These are phyloP conservation scores for Argopecten irradians DNA, from an alignment of 1,140 invertebrate species.

Conservation along the genomic window DNA sequence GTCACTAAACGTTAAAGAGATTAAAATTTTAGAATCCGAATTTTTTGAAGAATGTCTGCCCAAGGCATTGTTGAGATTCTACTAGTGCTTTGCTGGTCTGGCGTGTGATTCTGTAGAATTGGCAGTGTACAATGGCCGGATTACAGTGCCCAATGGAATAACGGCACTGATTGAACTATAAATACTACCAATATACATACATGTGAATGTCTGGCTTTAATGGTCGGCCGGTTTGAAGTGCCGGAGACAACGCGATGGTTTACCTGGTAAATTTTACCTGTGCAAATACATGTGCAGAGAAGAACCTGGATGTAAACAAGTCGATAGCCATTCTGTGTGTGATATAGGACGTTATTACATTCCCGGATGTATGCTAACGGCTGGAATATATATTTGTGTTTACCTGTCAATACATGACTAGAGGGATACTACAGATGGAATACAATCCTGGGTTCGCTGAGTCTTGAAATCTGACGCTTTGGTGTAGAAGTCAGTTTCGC, in stretches of 20 bases:
- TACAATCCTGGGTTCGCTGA: neutral
- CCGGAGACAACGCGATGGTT: neutral
- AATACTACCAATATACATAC: neutral
- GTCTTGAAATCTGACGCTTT: neutral
- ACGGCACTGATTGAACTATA: neutral
- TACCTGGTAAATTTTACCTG: neutral
- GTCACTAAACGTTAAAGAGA: neutral
- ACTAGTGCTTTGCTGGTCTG: neutral
- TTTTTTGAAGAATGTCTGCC: neutral
- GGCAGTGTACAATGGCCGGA: neutral
- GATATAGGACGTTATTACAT: neutral
- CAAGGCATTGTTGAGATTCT: neutral
- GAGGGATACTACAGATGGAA: neutral
- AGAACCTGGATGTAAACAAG: neutral
- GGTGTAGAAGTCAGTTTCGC: neutral
- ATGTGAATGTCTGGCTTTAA: neutral
- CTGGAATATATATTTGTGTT: neutral
- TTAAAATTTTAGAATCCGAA: too few species aligned
- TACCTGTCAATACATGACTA: neutral
- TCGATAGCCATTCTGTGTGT: neutral
- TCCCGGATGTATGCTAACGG: neutral
- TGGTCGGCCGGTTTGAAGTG: neutral
- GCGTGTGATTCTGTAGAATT: neutral
- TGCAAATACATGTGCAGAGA: constrained; percentile 1
- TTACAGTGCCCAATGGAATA: neutral